Evolutionary conservation across 2,888 invertebrate genomes (phyloP).

Genomic region (Oscheius onirici): DNA sequence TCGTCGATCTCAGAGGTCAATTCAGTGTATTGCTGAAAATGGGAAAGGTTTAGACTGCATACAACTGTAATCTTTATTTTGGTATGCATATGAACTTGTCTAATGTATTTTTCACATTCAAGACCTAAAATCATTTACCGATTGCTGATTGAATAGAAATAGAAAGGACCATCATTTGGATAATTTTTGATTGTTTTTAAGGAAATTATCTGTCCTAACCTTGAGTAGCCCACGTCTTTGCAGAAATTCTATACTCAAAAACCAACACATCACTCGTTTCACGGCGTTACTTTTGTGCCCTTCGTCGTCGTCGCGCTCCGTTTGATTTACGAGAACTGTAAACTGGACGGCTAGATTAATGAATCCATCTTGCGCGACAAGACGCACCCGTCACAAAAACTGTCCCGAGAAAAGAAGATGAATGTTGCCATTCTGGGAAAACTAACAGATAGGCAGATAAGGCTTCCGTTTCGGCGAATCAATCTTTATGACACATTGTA

Average conservation of each 20-base stretch:
- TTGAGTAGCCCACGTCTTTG: too few species aligned
- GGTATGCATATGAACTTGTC: too few species aligned
- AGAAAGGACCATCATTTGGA: too few species aligned
- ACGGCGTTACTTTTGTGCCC: neutral
- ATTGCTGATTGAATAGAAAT: too few species aligned
- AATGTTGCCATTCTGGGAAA: neutral
- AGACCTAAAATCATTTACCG: too few species aligned
- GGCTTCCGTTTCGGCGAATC: neutral
- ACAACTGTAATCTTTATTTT: neutral
- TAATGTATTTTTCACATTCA: too few species aligned
- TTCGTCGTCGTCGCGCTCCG: too few species aligned
- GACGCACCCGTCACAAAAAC: neutral
- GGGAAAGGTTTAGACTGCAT: neutral
- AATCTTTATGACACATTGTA: conserved; percentile 26
- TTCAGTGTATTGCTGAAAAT: conserved; percentile 56
- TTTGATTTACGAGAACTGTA: too few species aligned
- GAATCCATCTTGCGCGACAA: neutral
- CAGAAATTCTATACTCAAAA: neutral
- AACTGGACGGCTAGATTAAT: neutral
- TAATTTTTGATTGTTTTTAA: too few species aligned
- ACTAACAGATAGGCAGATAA: neutral
- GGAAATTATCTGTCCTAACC: neutral
- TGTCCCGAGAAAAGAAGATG: neutral
- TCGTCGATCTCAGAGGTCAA: conserved; percentile 53
- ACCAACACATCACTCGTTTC: neutral